Evolutionary conservation across 1,140 invertebrate species (phyloP), one percentile per base, ranked within the genome.

Genomic region (Magallana gigas): DNA sequence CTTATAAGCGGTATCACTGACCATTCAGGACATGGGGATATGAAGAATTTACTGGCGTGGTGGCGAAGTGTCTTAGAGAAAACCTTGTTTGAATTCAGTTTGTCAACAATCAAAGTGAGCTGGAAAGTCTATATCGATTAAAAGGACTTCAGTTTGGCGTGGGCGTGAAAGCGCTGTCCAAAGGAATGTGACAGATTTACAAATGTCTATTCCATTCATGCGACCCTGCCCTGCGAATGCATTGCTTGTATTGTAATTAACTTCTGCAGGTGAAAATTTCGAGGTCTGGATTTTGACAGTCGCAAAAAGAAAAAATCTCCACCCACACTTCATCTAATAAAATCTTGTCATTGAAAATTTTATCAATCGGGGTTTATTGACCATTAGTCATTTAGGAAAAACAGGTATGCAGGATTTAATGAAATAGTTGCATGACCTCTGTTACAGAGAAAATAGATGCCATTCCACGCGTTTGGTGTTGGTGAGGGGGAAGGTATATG

Each of bases 201-300:
- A 76, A 76, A 76, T 76, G 68, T 76, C 18, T 76, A 29, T 48
- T 76, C 36, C 68, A 76, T 76, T 76, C 68, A 76, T 76, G 68
- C 36, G 68, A 23, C 23, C 68, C 68, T 76, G 68, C 68, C 68
- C 68, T 29, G 36, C 18, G 60, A n/a, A 64, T 64, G 60, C 60
- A 64, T n/a, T 64, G 18, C 60, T 64, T 64, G 60, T 64, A 64
- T 64, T 64, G 60, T 18, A 64, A 64, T 64, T 76, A 76, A 76
- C 23, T 76, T 12, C 23, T 76, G 23, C 68, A 76, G 68, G 68
- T 76, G 68, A 76, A 71, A 71, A 23, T 23, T 48, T 48, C 29
- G 6, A 71, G 36, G 68, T 76, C 36, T 29, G 23, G 36, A 76
- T 23, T 64, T 64, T 76, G 23, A 29, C 23, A 76, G 23, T 71